A percentile compares a stretch with the other conserved stretches of the same genome.
These are phyloP conservation scores for Habropoda laboriosa DNA, from an alignment of 1,140 invertebrate genomes.

Conservation along the genomic window DNA sequence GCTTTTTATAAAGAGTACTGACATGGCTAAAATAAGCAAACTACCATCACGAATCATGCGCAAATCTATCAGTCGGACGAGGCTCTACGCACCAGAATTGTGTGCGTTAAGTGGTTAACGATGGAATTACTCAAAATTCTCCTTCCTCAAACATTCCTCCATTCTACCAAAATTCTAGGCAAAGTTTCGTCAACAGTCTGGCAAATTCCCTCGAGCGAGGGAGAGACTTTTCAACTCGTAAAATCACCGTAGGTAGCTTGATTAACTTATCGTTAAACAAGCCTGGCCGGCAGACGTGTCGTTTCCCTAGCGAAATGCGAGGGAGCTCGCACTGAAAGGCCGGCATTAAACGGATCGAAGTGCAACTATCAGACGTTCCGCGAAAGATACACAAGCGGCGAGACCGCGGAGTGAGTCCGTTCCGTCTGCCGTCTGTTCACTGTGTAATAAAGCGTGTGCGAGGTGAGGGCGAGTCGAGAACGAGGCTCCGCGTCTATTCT, in stretches of 20 bases:
- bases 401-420: slow-evolving; percentile 15
- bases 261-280: slow-evolving; percentile 36
- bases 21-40: no score
- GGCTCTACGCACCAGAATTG: no score
- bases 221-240: not conserved
- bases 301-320: not conserved
- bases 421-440: slow-evolving; percentile 39
- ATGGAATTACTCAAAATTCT: no score
- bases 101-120: no score
- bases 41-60: no score
- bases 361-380: slow-evolving; percentile 45
- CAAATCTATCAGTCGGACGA: no score
- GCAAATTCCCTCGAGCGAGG: no score
- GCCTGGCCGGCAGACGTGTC: not conserved
- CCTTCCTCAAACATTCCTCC: no score
- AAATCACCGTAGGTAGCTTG: not conserved
- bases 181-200: no score
- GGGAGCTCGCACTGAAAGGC: slow-evolving; percentile 23
- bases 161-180: no score
- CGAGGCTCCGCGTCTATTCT: slow-evolving; percentile 42
- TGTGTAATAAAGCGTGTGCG: slow-evolving; percentile 56
- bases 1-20: no score
- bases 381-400: slow-evolving; percentile 46
- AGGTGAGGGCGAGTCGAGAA: no score
- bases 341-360: slow-evolving; percentile 47